Percentiles rank a stretch among this genome's conserved stretches.
These are phyloP conservation scores for Gallinago nigripennis DNA, from an alignment of 2,797 vertebrate species.

Conservation along the genomic window DNA sequence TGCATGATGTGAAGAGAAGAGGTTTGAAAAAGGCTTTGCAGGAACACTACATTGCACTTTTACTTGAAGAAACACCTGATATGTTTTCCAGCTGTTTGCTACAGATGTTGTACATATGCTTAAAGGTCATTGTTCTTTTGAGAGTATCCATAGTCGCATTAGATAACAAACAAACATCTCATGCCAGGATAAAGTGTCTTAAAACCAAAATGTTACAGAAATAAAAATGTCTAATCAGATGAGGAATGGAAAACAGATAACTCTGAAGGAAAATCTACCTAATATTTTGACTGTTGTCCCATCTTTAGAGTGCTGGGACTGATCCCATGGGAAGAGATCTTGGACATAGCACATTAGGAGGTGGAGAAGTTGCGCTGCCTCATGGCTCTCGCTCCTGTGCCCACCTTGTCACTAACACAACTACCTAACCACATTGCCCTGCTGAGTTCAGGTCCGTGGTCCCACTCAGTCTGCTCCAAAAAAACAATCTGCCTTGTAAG, in stretches of 20 bases:
- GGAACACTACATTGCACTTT: conserved; percentile 38
- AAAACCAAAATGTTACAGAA: neutral
- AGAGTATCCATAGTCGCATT: neutral
- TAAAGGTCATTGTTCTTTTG: conserved; percentile 71
- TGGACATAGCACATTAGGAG: neutral
- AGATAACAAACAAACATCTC: conserved; percentile 29
- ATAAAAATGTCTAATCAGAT: neutral
- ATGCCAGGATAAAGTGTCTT: neutral
- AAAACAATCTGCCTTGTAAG: neutral
- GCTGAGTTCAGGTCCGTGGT: neutral
- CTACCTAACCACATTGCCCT: accelerated
- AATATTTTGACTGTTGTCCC: neutral
- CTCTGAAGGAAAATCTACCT: neutral
- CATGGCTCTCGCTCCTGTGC: accelerated
- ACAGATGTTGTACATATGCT: conserved; percentile 63
- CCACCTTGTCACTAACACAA: neutral
- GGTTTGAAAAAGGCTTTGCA: conserved; percentile 53
- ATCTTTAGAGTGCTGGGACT: neutral
- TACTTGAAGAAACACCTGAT: conserved; percentile 54
- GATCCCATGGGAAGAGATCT: neutral
- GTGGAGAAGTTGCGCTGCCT: neutral
- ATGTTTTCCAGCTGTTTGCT: conserved; percentile 64
- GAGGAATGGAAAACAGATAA: neutral
- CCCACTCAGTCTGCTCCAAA: accelerated
- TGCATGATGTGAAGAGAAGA: conserved; percentile 49